Conservation (phyloP, 2,888 invertebrate genomes). For the Patella depressa region DNA sequence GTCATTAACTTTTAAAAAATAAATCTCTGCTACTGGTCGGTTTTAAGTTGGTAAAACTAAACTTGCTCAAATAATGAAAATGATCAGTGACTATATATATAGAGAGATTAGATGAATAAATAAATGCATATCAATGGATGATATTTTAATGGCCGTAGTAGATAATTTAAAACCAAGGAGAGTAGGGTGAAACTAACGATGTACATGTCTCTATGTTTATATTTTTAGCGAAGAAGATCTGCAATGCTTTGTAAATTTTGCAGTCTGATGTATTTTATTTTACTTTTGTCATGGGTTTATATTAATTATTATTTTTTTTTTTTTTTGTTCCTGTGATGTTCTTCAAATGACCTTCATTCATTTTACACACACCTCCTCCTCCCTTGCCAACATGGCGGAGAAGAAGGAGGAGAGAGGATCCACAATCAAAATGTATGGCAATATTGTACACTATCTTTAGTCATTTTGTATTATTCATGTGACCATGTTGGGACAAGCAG, state of each 20-base stretch:
- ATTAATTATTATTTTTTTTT: no score
- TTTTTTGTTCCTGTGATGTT: constrained; percentile 5
- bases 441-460: constrained; percentile 29
- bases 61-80: no score
- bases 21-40: no score
- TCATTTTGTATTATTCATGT: constrained; percentile 30
- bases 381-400: neutral
- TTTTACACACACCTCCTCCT: neutral
- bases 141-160: no score
- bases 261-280: constrained; percentile 5
- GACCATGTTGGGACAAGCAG: constrained; percentile 17
- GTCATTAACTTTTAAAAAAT: no score
- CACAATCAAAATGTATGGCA: constrained; percentile 31
- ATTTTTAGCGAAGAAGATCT: constrained; percentile 9
- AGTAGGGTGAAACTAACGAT: neutral
- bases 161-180: no score
- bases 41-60: no score
- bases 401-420: neutral
- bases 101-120: no score
- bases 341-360: neutral
- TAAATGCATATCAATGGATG: no score
- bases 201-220: neutral
- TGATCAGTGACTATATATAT: no score
- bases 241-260: constrained; percentile 12
- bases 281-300: constrained; percentile 4